Evolutionary conservation across 2,888 invertebrate species (phyloP).

Genomic region (Perizoma affinitatum): DNA sequence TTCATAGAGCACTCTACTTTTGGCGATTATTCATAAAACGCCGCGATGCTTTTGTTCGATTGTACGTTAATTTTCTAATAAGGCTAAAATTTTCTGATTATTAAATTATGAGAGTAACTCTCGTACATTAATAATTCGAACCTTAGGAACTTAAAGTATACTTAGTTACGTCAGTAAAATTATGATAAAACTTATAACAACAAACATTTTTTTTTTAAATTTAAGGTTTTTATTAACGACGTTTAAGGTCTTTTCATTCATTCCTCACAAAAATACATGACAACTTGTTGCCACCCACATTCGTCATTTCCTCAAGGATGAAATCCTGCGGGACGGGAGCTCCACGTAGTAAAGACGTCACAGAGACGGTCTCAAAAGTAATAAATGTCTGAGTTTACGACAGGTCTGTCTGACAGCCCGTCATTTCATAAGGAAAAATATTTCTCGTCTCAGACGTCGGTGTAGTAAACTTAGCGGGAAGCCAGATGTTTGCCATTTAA

Average conservation of each 20-base stretch:
- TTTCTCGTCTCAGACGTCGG: conserved; percentile 54
- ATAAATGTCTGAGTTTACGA: conserved; percentile 71
- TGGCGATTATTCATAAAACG: conserved; percentile 51
- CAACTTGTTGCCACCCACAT: conserved; percentile 50
- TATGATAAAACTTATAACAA: too few relatives aligned
- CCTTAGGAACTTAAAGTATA: too few relatives aligned
- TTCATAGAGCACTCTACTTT: conserved; percentile 58
- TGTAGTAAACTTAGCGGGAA: conserved; percentile 63
- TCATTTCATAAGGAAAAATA: conserved; percentile 60
- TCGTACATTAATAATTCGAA: too few relatives aligned
- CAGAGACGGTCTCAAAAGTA: conserved; percentile 59
- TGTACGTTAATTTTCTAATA: conserved; percentile 45
- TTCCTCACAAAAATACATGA: conserved; percentile 34
- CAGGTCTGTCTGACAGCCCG: conserved; percentile 49
- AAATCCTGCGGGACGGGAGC: conserved; percentile 29
- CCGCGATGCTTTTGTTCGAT: conserved; percentile 50
- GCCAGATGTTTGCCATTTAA: conserved; percentile 58
- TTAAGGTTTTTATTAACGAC: too few relatives aligned
- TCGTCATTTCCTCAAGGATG: conserved; percentile 29
- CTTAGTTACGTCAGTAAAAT: too few relatives aligned
- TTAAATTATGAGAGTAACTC: not conserved
- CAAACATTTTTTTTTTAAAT: too few relatives aligned
- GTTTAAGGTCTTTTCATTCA: conserved; percentile 4
- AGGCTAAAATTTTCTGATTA: conserved; percentile 38
- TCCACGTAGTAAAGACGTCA: conserved; percentile 44